These are phyloP conservation scores for Lanius collurio DNA, from an alignment of 2,113 vertebrate genomes.

Conservation along the genomic window DNA sequence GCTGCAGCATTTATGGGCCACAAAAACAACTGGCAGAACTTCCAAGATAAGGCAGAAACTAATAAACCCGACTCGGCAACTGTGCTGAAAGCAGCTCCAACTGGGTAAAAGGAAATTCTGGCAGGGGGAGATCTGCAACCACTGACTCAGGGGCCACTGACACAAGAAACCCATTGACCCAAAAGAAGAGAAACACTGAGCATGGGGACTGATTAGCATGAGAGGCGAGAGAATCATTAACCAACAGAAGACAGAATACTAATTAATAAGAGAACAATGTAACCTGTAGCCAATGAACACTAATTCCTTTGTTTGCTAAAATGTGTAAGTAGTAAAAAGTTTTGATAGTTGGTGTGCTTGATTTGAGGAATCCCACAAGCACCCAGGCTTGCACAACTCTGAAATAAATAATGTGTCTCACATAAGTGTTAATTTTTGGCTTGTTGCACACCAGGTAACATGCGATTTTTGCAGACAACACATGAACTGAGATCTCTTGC, in stretches of 20 bases:
- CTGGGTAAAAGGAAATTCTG: neutral
- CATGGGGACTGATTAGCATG: neutral
- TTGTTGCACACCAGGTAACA: neutral
- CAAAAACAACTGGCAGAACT: neutral
- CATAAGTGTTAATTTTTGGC: neutral
- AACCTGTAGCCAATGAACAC: neutral
- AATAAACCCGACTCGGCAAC: neutral
- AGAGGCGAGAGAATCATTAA: neutral
- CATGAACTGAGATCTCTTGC: neutral
- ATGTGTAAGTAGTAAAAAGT: neutral
- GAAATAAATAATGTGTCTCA: neutral
- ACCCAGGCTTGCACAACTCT: neutral
- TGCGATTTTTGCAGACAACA: neutral
- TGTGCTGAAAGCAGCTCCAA: neutral
- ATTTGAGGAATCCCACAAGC: neutral
- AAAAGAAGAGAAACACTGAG: neutral
- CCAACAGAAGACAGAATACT: neutral
- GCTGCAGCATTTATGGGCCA: neutral
- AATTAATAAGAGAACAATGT: neutral
- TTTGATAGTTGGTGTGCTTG: neutral
- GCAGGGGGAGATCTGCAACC: neutral
- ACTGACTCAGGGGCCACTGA: neutral
- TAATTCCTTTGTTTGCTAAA: neutral
- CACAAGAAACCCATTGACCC: neutral
- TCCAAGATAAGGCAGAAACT: neutral